Evolutionary conservation across 2,888 invertebrate species (phyloP).

Genomic region (Selenia dentaria): DNA sequence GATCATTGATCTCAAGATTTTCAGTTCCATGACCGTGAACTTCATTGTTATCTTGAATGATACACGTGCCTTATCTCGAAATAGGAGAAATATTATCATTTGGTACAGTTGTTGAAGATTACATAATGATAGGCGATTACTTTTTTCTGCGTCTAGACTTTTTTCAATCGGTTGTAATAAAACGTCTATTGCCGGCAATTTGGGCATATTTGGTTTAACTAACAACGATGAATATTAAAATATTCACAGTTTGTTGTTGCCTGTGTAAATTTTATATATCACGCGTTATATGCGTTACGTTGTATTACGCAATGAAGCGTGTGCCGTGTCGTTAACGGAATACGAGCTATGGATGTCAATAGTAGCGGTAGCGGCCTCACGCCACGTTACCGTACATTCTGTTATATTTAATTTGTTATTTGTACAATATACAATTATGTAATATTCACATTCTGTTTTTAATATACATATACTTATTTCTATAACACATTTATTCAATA

Average conservation of each 20-base stretch:
- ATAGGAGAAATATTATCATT: constrained; percentile 24
- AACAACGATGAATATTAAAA: constrained; percentile 5
- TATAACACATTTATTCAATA: too few species aligned
- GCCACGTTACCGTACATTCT: constrained; percentile 15
- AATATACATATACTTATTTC: too few species aligned
- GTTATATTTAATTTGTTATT: constrained; percentile 13
- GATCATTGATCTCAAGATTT: constrained; percentile 36
- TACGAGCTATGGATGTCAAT: constrained; percentile 17
- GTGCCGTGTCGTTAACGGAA: constrained; percentile 14
- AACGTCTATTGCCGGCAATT: constrained; percentile 19
- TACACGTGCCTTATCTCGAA: constrained; percentile 32
- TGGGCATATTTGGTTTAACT: constrained; percentile 20
- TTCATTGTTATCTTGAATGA: constrained; percentile 30
- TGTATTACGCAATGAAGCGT: constrained; percentile 26
- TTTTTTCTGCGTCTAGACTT: constrained; percentile 26
- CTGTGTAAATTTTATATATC: constrained; percentile 6
- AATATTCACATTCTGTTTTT: too few species aligned
- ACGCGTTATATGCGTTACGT: constrained; percentile 19
- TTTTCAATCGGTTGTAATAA: constrained; percentile 24
- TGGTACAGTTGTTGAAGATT: constrained; percentile 27
- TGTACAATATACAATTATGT: constrained; percentile 1
- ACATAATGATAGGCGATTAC: constrained; percentile 26
- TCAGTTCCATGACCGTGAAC: constrained; percentile 32
- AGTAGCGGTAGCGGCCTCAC: constrained; percentile 15
- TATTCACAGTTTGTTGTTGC: constrained; percentile 14